Conservation (phyloP, 2,888 invertebrate species). For the Baronia brevicornis region DNA sequence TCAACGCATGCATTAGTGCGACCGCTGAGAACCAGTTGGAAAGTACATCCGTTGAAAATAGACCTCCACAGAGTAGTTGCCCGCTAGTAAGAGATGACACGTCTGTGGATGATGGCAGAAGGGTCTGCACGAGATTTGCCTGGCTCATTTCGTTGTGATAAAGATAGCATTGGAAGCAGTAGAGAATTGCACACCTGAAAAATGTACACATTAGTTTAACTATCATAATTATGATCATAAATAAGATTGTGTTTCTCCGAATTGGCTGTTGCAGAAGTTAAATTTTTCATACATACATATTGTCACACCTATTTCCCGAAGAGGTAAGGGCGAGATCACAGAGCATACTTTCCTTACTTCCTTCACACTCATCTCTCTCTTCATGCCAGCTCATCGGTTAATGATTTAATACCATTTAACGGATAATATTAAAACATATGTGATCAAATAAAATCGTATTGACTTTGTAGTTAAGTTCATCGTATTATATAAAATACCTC, state of each 20-base stretch:
- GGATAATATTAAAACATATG: no score
- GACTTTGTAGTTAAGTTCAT: no score
- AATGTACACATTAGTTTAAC: conserved; percentile 1
- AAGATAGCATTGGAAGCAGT: conserved; percentile 97
- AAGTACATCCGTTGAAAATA: conserved; percentile 90
- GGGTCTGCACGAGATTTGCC: conserved; percentile 90
- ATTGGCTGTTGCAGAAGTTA: no score
- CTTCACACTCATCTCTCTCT: no score
- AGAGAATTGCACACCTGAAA: conserved; percentile 92
- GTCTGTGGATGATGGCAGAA: conserved; percentile 90
- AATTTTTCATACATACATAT: no score
- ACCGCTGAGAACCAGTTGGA: conserved; percentile 98
- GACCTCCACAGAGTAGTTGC: conserved; percentile 93
- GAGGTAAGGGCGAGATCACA: no score
- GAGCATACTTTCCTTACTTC: no score
- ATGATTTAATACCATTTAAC: no score
- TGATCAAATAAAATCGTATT: no score
- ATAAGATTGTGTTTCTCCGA: conserved; percentile 6
- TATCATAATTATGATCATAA: background rate
- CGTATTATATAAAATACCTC: no score
- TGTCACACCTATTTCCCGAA: no score
- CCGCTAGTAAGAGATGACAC: conserved; percentile 84
- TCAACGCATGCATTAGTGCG: conserved; percentile 91
- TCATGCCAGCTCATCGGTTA: no score
- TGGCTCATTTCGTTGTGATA: conserved; percentile 95